Evolutionary conservation across 2,888 invertebrate species (phyloP).

Genomic region (Actias luna): DNA sequence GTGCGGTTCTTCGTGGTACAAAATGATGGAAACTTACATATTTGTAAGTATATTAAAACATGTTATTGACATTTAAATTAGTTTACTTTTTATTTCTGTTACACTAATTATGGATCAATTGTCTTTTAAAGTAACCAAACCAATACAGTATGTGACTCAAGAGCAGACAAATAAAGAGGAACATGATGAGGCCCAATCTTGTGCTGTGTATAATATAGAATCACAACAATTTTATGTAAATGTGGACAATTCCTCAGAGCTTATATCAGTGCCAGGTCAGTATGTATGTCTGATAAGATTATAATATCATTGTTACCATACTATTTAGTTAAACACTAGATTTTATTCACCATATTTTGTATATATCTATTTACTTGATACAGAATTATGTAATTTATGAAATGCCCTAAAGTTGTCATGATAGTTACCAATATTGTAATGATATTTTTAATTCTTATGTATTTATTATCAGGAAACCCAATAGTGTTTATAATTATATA

Average conservation of each 20-base stretch:
- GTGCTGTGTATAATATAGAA: conserved; percentile 56
- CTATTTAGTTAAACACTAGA: too few species aligned
- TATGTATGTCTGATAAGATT: conserved; percentile 11
- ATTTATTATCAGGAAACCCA: too few species aligned
- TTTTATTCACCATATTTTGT: too few species aligned
- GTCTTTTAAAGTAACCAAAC: conserved; percentile 55
- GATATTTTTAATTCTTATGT: too few species aligned
- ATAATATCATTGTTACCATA: too few species aligned
- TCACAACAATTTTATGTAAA: conserved; percentile 64
- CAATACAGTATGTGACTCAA: conserved; percentile 61
- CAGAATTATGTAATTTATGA: too few species aligned
- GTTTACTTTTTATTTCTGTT: not conserved
- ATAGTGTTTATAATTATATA: too few species aligned
- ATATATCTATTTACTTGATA: too few species aligned
- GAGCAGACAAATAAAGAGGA: conserved; percentile 51
- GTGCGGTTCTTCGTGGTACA: conserved; percentile 66
- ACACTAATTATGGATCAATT: conserved; percentile 5
- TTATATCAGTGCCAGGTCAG: conserved; percentile 57
- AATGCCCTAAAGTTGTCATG: too few species aligned
- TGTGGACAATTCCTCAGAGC: conserved; percentile 53
- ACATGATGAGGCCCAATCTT: conserved; percentile 45
- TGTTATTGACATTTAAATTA: not conserved
- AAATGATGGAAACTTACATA: conserved; percentile 59
- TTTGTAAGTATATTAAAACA: conserved; percentile 43
- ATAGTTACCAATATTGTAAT: too few species aligned